These are phyloP conservation scores for human DNA, from an alignment of 2,113 vertebrate genomes.

Conservation along the genomic window GRCh38 chr19:38696001-38696500, in stretches of 20 bases:
- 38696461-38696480: not conserved
- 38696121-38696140: rapidly evolving
- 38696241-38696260: not conserved
- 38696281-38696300: not conserved
- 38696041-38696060: not conserved
- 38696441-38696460: not conserved
- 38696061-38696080: not conserved
- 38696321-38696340: rapidly evolving
- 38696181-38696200: not conserved
- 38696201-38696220: not conserved
- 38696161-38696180: not conserved
- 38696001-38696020: not conserved
- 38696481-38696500: not conserved
- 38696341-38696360: no score
- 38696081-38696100: not conserved
- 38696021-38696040: not conserved
- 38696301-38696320: not conserved
- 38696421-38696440: not conserved
- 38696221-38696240: not conserved
- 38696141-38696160: not conserved
- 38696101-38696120: rapidly evolving
- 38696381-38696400: no score
- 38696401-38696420: not conserved
- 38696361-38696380: not conserved
- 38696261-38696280: not conserved